Base-by-base conservation (phyloP, 2,113 vertebrate species). In the Peromyscus leucopus region DNA sequence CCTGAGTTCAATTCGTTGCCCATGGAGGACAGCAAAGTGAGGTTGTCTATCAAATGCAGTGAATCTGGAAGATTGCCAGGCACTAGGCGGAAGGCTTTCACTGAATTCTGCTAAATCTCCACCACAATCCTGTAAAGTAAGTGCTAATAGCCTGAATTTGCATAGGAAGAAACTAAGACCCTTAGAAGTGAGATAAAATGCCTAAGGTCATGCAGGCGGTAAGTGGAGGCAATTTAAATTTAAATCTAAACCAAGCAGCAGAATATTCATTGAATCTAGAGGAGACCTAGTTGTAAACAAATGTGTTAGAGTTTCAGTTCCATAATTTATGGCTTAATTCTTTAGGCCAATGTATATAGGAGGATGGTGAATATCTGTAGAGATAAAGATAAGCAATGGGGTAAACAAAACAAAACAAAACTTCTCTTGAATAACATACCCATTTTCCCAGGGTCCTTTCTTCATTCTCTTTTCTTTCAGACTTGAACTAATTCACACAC, bases 161-260 rank as follows among this genome's bases (percentile, higher is more conserved):
- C 76, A 39, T 71, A 42, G n/a, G 31, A 82, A 48, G 61, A 84
- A 74, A 90, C 26, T 28, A 59, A 92, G 89, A 42, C 17, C 80
- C 15, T 51, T 33, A 88, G 21, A 92, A 96, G 42, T 69, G 91
- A 72, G 86, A 51, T 63, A 71, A 84, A 95, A 78, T 88, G 46
- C 22, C 76, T 33, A 19, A n/a, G 46, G 7, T 67, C 57, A 42
- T 36, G 7, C 84, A 83, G 65, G 28, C 46, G 31, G 28, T 82
- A 90, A 42, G 11, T 39, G 36, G 79, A 71, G 71, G 26, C 31
- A 11, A 67, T 63, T 92, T 78, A 90, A 87, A 88, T 57, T 86
- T 39, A 21, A 61, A 61, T 61, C 46, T 76, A 86, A 92, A 33
- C 63, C 95, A 83, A 21, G 51, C 36, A 31, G 21, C 33, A 28